Evolutionary conservation across 2,113 vertebrate species (phyloP), one percentile per base, ranked within the genome.

Genomic region (Beaufortia kweichowensis): DNA sequence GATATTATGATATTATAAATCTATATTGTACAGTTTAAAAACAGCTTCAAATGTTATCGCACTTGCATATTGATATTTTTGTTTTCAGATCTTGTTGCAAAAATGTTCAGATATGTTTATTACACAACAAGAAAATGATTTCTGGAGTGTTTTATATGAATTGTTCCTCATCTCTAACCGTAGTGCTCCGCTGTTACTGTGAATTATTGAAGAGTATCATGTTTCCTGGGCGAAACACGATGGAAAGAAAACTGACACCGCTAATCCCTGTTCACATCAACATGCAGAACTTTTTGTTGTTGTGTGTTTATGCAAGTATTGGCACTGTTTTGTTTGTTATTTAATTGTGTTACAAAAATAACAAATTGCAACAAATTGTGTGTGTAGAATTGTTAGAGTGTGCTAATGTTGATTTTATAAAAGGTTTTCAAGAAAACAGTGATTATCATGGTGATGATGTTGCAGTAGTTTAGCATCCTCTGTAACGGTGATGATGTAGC

Each of bases 161-260:
- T n/a, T n/a, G 35, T 10, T 39, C 35, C 35, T n/a, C n/a, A n/a
- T n/a, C n/a, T n/a, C n/a, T n/a, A n/a, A 85, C 76, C 79, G 87
- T 89, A 89, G 87, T 82, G 79, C 83, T 87, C 87, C 87, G 63
- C 79, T 78, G 84, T 88, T 41, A 61, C 78, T 68, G 46, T 92
- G 80, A 89, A 92, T 91, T 90, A 90, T 92, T 90, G 59, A 92
- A 77, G 50, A 61, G 71, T 82, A 86, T 93, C 89, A 43, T 68
- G 85, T 92, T 89, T 90, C 91, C 26, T 2, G 3, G 23, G 57
- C 63, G 66, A 64, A 75, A 84, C 86, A 86, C 75, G 77, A 87
- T 85, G 88, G 91, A 92, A 91, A 90, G 90, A 90, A 92, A 92
- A 82, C 83, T 79, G 89, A 92, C 87, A 91, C 91, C 90, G 79